Evolutionary conservation across 2,888 invertebrate species (phyloP).

Genomic region (Drosophila borborema): DNA sequence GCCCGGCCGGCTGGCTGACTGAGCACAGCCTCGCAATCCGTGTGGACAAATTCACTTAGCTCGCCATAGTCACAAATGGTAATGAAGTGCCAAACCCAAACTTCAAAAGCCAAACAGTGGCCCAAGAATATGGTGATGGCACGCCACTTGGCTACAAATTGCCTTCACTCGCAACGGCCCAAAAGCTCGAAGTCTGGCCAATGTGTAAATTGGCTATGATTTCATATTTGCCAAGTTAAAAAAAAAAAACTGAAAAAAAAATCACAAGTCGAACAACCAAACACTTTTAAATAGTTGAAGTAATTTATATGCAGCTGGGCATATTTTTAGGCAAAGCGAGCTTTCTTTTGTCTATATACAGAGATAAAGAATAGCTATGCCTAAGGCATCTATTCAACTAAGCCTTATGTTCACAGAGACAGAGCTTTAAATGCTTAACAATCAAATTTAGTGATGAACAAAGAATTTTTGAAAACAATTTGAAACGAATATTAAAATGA

Average conservation of each 20-base stretch:
- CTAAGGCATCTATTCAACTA: neutral
- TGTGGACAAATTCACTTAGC: slow-evolving; percentile 71
- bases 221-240: slow-evolving; percentile 64
- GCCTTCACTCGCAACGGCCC: slow-evolving; percentile 4
- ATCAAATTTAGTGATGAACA: neutral
- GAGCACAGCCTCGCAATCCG: slow-evolving; percentile 6
- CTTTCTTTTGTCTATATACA: slow-evolving; percentile 8
- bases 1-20: neutral
- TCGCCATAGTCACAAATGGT: slow-evolving; percentile 44
- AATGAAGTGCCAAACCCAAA: slow-evolving; percentile 51
- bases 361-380: neutral
- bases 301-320: slow-evolving; percentile 4
- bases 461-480: neutral
- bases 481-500: no score
- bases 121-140: slow-evolving; percentile 46
- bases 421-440: neutral
- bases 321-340: neutral
- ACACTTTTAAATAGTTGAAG: slow-evolving; percentile 4
- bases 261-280: slow-evolving; percentile 5
- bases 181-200: slow-evolving; percentile 34
- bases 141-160: slow-evolving; percentile 54
- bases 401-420: neutral
- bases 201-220: slow-evolving; percentile 74
- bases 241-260: neutral
- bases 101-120: slow-evolving; percentile 15